Evolutionary conservation across 2,797 vertebrate genomes (phyloP), one percentile per base, ranked within the genome.

Genomic region (Oryzias sinensis): DNA sequence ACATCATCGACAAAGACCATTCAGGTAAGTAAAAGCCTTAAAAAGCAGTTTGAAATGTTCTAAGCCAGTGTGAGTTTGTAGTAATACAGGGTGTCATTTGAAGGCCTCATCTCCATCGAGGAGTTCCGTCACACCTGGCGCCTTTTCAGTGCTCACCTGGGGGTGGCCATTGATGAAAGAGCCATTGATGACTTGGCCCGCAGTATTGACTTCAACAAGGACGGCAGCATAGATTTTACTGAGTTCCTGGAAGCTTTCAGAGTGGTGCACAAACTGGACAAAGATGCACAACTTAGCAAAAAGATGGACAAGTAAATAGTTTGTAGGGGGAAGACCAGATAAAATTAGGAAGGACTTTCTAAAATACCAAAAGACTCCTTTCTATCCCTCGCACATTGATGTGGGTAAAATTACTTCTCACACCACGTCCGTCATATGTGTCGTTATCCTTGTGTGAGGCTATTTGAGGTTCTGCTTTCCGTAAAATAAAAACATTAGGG

Each of bases 241-340:
- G 97, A 99, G 88, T 98, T 99, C 81, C 87, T 99, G 43, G 95
- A 96, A 80, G 97, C 97, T 52, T 99, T 99, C 78, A 91, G 94
- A 1, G 90, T 97, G 43, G 96, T 98, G 45, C 95, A 98, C 58
- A 95, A 93, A 71, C 85, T 95, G 14, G 94, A 96, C 62, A 94
- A 91, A 74, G 83, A 92, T 55, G 84, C 86, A 50, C 85, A 84
- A 22, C 73, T 80, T n/a, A 77, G 56, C 13, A 84, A 72, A 81
- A 73, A 70, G 58, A 55, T 7, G 5, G 45, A 62, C 1, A 4
- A 37, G 67, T 52, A 55, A 77, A 60, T 42, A 56, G 37, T 61
- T 68, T 4, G 0, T 65, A 16, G 65, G 48, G 20, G n/a, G 15
- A 33, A 9, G 29, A 33, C 3, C 33, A 37, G 33, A 37, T n/a